phyloP scores from a whole-genome alignment of 2,888 invertebrate genomes.

The Apamea epomidion region DNA sequence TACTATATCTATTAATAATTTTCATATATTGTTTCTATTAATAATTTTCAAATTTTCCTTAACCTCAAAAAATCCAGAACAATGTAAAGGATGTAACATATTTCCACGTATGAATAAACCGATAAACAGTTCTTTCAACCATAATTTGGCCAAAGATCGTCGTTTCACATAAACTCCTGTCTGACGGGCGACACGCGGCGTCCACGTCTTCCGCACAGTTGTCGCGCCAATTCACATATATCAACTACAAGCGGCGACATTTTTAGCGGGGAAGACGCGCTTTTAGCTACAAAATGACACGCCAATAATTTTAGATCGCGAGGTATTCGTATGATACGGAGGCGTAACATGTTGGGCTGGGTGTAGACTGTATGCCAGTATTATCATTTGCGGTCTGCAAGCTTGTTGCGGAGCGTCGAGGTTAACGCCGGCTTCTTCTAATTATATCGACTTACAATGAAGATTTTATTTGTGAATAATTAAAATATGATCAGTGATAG shows the following conservation, averaged over 20 bases:
- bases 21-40: neutral
- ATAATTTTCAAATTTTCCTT: neutral
- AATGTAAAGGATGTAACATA: neutral
- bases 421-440: neutral
- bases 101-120: conserved; percentile 8
- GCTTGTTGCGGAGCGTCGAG: conserved; percentile 40
- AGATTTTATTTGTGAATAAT: neutral
- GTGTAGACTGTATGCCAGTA: conserved; percentile 50
- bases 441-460: neutral
- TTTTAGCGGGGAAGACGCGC: conserved; percentile 78
- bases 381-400: conserved; percentile 67
- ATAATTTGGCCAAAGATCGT: conserved; percentile 20
- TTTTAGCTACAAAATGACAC: conserved; percentile 73
- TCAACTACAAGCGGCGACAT: conserved; percentile 80
- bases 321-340: conserved; percentile 61
- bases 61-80: neutral
- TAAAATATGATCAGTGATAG: neutral
- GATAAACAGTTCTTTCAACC: conserved; percentile 35
- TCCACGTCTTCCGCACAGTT: conserved; percentile 69
- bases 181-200: conserved; percentile 43
- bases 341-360: conserved; percentile 28
- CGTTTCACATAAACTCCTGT: conserved; percentile 27
- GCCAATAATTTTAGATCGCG: conserved; percentile 71
- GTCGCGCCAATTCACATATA: conserved; percentile 76
- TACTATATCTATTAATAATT: neutral